These are phyloP conservation scores for Hypolimnas misippus DNA, from an alignment of 2,888 invertebrate species.

Conservation along the genomic window DNA sequence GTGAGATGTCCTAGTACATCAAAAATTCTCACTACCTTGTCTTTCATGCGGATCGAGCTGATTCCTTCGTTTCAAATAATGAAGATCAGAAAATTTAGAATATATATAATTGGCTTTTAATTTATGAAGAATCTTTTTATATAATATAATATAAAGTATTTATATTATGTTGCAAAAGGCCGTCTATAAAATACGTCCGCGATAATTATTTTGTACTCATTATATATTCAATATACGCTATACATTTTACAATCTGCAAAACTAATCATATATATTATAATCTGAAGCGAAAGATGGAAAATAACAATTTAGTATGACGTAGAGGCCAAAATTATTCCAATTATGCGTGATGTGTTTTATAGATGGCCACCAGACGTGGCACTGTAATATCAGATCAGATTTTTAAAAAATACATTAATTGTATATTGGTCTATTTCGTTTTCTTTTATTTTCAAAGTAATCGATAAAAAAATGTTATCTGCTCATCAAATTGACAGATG, in stretches of 20 bases:
- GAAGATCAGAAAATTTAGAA: slow-evolving; percentile 22
- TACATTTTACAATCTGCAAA: neutral
- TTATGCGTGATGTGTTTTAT: neutral
- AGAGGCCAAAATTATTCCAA: neutral
- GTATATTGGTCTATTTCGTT: no score
- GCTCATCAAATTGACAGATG: no score
- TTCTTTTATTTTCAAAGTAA: no score
- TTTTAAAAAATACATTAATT: no score
- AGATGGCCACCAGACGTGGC: neutral
- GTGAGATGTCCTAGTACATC: slow-evolving; percentile 92
- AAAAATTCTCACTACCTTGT: slow-evolving; percentile 97
- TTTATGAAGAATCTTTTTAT: no score
- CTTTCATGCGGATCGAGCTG: slow-evolving; percentile 93
- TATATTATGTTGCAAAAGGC: neutral
- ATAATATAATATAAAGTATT: no score
- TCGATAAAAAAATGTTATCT: no score
- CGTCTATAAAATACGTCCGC: neutral
- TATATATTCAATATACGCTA: no score
- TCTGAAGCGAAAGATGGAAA: neutral
- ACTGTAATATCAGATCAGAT: no score
- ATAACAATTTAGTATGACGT: neutral
- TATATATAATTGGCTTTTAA: slow-evolving; percentile 4
- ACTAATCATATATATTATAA: no score
- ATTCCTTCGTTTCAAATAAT: slow-evolving; percentile 43
- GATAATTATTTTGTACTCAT: no score